Evolutionary conservation across 2,113 vertebrate species (phyloP), one percentile per base, ranked within the genome.

Genomic region (Myiozetetes cayanensis): DNA sequence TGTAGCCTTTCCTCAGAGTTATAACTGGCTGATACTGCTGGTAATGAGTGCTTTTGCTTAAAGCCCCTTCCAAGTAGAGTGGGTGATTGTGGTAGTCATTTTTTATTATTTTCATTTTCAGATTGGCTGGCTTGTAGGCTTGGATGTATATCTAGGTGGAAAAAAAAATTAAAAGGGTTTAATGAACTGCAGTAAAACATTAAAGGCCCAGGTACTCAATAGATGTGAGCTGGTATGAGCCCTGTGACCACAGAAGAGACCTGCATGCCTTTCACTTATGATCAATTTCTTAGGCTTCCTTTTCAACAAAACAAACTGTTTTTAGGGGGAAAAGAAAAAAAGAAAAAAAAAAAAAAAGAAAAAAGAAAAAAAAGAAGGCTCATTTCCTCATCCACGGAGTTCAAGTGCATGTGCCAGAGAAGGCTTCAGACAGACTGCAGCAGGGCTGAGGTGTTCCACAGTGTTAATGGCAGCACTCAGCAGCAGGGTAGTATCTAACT

Each of bases 21-120:
- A 99, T 65, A 37, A 99, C 99, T 0, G 99, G 99, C 96, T 99
- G 99, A 96, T 99, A 99, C 94, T 99, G 99, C 97, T 99, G 99
- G 97, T 99, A 99, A 97, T 99, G 99, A 67, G 98, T 98, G 93
- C 96, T 98, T 96, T 99, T 99, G 41, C 98, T 98, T 79, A 99
- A 97, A 23, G 99, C 99, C 1, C 99, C 99, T 95, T 98, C 98
- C 90, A 99, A 97, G 65, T 92, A 91, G 71, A 99, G 97, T 2
- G 99, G 99, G 33, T 97, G 98, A 35, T 97, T 97, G 3, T 99
- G 98, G 79, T 98, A 99, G 94, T 99, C 99, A 6, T 99, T 98
- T 97, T 98, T 99, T 93, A 99, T 98, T 59, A 99, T 99, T 95
- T 97, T 98, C 99, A 99, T 98, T 82, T 97, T 98, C 56, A 98